Evolutionary conservation across 2,888 invertebrate species (phyloP), one percentile per base, ranked within the genome.

Genomic region (Drosophila conformis): DNA sequence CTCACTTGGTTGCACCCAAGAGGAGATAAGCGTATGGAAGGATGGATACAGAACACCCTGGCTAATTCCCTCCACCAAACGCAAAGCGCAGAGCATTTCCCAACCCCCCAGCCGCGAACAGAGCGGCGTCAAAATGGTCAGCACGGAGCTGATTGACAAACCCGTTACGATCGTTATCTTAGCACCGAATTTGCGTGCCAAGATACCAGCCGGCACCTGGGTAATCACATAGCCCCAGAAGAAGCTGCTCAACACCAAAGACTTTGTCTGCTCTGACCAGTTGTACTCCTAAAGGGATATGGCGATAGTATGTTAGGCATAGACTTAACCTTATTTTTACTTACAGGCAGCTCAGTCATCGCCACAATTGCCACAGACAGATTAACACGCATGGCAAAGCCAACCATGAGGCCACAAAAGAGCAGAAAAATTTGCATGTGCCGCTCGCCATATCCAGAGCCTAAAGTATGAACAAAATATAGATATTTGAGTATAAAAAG

Each of bases 291-390:
- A 94, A 93, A 93, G 0, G 90, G 15, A 6, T 31, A 85, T 0
- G 10, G 5, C 0, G 11, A 7, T 21, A 36, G 1, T 11, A 3
- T 4, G 11, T 10, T 1, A 13, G 3, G 0, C 6, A 13, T 6
- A 1, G 10, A 7, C 0, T 35, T 13, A 4, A 21, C 0, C 3
- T 29, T 18, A 2, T 33, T 0, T n/a, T 4, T 4, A 5, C 76
- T 78, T 66, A 78, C 80, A 6, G 80, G 81, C 38, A 72, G 33
- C 2, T 95, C 94, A 0, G 95, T 95, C 96, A 97, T 97, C 7
- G 96, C 96, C 4, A 96, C 95, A 63, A 97, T 94, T 0, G 96
- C 96, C 18, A 96, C 95, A 0, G 96, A 96, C 83, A 96, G 94
- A 86, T 95, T 95, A 46, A 96, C 95, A 29, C 97, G 94, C 76